phyloP scores from a whole-genome alignment of 2,888 invertebrate species.

The Epicampocera succincta region DNA sequence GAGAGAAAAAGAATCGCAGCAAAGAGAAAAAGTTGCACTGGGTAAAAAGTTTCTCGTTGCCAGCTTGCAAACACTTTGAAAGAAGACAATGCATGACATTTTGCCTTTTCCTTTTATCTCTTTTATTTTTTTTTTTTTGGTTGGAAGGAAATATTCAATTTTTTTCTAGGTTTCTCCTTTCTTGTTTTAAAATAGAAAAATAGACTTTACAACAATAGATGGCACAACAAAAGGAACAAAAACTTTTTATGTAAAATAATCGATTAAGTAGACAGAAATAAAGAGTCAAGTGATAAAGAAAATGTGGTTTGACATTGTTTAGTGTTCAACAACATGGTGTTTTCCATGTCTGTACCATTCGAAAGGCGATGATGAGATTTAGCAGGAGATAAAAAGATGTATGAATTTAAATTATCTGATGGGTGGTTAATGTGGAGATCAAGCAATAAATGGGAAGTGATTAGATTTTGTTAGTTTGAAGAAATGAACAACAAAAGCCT shows the following conservation, averaged over 20 bases:
- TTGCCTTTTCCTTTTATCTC: conserved; percentile 14
- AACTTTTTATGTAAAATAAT: conserved; percentile 48
- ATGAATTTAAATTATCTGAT: conserved; percentile 49
- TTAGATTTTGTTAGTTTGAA: background rate
- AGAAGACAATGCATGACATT: conserved; percentile 65
- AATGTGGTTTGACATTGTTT: conserved; percentile 64
- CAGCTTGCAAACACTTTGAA: conserved; percentile 59
- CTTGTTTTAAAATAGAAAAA: conserved; percentile 31
- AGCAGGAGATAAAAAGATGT: conserved; percentile 20
- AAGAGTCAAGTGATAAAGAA: conserved; percentile 61
- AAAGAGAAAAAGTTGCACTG: conserved; percentile 42
- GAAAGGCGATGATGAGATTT: conserved; percentile 23
- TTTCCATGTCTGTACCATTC: no score
- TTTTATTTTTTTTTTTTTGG: conserved; percentile 17
- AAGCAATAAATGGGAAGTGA: background rate
- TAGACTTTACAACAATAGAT: conserved; percentile 34
- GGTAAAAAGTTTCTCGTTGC: conserved; percentile 60
- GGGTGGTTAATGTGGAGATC: conserved; percentile 1
- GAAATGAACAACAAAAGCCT: no score
- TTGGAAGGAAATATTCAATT: conserved; percentile 58
- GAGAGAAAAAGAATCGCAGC: conserved; percentile 42
- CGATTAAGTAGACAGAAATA: conserved; percentile 58
- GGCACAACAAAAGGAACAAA: conserved; percentile 25
- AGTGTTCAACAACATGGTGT: conserved; percentile 38
- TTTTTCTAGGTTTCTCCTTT: conserved; percentile 21